These are phyloP conservation scores for Cerastis rubricosa DNA, from an alignment of 2,888 invertebrate species.

Conservation along the genomic window DNA sequence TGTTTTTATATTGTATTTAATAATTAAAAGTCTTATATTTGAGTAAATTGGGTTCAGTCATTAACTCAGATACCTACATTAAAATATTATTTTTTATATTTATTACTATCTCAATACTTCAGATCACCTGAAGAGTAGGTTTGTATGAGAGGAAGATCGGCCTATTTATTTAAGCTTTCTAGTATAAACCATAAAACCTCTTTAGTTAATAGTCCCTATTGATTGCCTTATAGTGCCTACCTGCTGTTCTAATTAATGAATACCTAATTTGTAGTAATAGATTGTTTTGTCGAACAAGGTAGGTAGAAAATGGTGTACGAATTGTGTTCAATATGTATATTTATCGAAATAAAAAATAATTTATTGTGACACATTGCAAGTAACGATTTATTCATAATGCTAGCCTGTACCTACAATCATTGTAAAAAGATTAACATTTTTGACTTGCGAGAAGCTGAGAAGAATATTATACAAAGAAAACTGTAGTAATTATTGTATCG, in stretches of 20 bases:
- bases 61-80: background rate
- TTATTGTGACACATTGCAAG: background rate
- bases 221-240: background rate
- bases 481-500: background rate
- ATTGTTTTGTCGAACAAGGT: background rate
- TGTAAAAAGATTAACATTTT: too few relatives aligned
- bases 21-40: background rate
- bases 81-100: background rate
- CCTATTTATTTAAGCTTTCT: background rate
- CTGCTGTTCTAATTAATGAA: background rate
- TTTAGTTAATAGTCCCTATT: background rate
- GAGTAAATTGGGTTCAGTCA: background rate
- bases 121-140: conserved; percentile 14
- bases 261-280: conserved; percentile 1
- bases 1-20: too few relatives aligned
- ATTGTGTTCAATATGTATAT: background rate
- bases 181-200: background rate
- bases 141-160: background rate
- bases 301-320: background rate
- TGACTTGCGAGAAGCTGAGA: too few relatives aligned
- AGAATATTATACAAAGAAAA: background rate
- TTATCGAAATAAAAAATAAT: background rate
- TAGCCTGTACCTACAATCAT: background rate
- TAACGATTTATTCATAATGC: background rate
- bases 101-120: background rate